Evolutionary conservation across 2,113 vertebrate species (phyloP), one percentile per base, ranked within the genome.

Genomic region (Scopus umbretta): DNA sequence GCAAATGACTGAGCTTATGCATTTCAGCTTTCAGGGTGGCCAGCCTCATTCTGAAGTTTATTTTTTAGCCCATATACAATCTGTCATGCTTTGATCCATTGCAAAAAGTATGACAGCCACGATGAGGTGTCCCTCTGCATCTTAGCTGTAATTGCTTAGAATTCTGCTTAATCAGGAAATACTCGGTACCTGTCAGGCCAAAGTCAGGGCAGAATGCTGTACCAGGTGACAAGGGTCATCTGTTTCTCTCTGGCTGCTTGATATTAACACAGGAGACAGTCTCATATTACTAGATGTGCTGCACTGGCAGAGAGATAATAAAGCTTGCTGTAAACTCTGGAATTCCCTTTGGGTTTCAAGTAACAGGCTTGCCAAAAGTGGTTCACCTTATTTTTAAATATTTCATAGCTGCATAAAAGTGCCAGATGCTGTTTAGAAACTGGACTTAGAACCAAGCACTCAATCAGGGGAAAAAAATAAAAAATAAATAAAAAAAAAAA

Each of bases 371-470:
- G 75, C 79, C 92, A 94, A 73, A 95, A 94, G 88, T 34, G 22
- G 40, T 74, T 94, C 87, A 72, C 91, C 93, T 95, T 88, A 90
- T 90, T 94, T 94, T 92, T 86, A 90, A 97, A 96, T 92, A 95
- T 97, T 97, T 97, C 65, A 95, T 92, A 74, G 83, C 70, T 80
- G 34, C 34, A 91, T 81, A 79, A 65, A 88, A 70, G 72, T 81
- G 70, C 84, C 96, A 96, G 86, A 91, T 94, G 91, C 84, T 91
- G 70, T 78, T 86, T 70, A 91, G 73, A 74, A 92, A 68, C 26
- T 68, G 80, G 86, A 85, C 76, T 65, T 81, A 18, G 20, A 79
- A 58, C 7, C 92, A 86, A 59, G 50, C 71, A 66, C 30, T 91
- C 47, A 93, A 88, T 95, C 52, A 95, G 81, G 5, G 63, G 16